phyloP scores from a whole-genome alignment of 2,888 invertebrate species.

The Drosophila mulleri region DNA sequence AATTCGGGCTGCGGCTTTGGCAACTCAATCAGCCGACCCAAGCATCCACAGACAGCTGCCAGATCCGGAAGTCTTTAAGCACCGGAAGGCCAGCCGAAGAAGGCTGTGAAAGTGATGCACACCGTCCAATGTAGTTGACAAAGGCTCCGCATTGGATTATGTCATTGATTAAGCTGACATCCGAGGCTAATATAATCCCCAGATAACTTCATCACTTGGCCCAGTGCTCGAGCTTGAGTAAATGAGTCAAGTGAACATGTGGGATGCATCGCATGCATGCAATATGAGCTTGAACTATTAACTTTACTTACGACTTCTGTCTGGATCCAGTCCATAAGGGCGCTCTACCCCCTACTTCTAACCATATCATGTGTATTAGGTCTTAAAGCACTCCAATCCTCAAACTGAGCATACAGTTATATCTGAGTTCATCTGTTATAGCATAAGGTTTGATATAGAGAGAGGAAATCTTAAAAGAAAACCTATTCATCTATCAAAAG shows the following conservation, averaged over 20 bases:
- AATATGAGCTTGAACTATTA: not conserved
- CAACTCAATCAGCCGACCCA: slow-evolving; percentile 56
- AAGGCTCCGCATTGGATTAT: not conserved
- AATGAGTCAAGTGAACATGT: not conserved
- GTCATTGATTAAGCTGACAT: not conserved
- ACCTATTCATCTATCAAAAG: too few species aligned
- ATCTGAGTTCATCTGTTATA: too few species aligned
- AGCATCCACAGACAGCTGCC: slow-evolving; percentile 10
- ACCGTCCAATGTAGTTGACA: not conserved
- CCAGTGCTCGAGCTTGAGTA: not conserved
- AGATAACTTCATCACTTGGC: not conserved
- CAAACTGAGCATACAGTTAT: too few species aligned
- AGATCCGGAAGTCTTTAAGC: slow-evolving; percentile 22
- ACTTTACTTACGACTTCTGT: not conserved
- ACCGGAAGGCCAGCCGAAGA: slow-evolving; percentile 10
- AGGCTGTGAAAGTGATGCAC: slow-evolving; percentile 7
- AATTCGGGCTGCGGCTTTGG: slow-evolving; percentile 39
- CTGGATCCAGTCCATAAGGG: not conserved
- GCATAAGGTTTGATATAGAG: too few species aligned
- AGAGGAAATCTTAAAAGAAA: too few species aligned
- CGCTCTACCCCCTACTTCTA: not conserved
- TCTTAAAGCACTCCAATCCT: too few species aligned
- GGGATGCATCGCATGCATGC: too few species aligned
- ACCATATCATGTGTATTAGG: too few species aligned
- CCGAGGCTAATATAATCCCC: not conserved